phyloP scores from a whole-genome alignment of 92 coral and sea anemone genomes.

The Parazoanthus swiftii region DNA sequence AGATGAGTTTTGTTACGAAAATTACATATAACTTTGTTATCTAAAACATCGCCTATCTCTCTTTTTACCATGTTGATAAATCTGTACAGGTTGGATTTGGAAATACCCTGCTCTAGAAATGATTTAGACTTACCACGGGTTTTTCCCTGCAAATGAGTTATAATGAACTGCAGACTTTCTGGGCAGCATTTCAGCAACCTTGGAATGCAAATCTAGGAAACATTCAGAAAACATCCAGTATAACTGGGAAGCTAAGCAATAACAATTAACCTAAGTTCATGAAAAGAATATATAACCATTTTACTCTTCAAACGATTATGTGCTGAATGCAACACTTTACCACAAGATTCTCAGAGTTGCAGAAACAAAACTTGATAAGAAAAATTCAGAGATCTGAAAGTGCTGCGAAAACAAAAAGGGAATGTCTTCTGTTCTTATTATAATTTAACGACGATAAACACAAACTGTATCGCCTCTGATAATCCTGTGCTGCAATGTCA shows the following conservation, averaged over 20 bases:
- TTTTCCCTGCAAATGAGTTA: constrained; percentile 54
- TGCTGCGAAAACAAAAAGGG: not conserved
- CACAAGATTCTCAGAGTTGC: too few relatives aligned
- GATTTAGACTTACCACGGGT: constrained; percentile 18
- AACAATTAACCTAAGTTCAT: not conserved
- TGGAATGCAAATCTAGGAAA: constrained; percentile 77
- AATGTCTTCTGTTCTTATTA: not conserved
- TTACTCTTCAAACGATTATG: not conserved
- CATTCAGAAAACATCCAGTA: constrained; percentile 3
- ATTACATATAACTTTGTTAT: too few relatives aligned
- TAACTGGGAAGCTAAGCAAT: not conserved
- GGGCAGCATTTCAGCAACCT: constrained; percentile 86
- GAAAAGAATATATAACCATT: too few relatives aligned
- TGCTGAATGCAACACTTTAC: not conserved
- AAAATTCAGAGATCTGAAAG: not conserved
- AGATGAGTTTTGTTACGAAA: too few relatives aligned
- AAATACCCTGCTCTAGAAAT: not conserved
- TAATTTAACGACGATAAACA: not conserved
- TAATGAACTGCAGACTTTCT: constrained; percentile 75
- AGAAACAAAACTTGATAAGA: too few relatives aligned
- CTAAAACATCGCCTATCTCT: too few relatives aligned
- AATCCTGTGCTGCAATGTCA: not conserved
- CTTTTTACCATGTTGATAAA: not conserved
- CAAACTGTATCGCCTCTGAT: not conserved
- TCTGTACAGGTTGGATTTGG: not conserved